phyloP scores from a whole-genome alignment of 2,888 invertebrate species.

The Epistrophe eligans region DNA sequence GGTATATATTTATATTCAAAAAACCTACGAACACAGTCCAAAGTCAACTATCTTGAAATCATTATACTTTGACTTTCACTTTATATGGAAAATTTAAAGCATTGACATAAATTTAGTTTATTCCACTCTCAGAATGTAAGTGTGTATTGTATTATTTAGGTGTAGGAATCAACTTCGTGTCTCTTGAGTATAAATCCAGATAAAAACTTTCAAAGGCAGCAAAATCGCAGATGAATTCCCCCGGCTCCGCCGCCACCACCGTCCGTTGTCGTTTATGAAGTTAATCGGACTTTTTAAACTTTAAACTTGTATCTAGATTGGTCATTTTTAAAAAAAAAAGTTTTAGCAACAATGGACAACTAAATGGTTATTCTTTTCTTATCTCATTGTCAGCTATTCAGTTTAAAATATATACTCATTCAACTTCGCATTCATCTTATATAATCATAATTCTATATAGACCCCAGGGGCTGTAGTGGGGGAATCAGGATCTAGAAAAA shows the following conservation, averaged over 20 bases:
- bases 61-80: background rate
- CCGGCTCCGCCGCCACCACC: background rate
- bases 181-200: background rate
- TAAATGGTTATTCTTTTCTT: conserved; percentile 17
- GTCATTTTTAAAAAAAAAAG: background rate
- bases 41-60: background rate
- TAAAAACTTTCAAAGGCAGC: background rate
- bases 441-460: background rate
- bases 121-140: background rate
- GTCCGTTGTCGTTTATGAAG: background rate
- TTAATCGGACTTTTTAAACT: conserved; percentile 14
- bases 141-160: too few relatives aligned
- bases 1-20: background rate
- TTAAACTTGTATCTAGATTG: conserved; percentile 11
- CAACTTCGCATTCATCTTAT: conserved; percentile 12
- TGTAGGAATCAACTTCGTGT: background rate
- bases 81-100: background rate
- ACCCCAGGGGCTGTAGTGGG: background rate
- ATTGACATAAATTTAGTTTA: background rate
- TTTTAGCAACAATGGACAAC: background rate
- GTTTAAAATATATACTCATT: conserved; percentile 3
- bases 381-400: conserved; percentile 24
- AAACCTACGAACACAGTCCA: background rate
- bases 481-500: background rate
- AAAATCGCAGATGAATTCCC: background rate